A percentile compares a stretch with the other conserved stretches of the same genome.
Conservation (phyloP, 2,888 invertebrate species). For the Salpingus planirostris region DNA sequence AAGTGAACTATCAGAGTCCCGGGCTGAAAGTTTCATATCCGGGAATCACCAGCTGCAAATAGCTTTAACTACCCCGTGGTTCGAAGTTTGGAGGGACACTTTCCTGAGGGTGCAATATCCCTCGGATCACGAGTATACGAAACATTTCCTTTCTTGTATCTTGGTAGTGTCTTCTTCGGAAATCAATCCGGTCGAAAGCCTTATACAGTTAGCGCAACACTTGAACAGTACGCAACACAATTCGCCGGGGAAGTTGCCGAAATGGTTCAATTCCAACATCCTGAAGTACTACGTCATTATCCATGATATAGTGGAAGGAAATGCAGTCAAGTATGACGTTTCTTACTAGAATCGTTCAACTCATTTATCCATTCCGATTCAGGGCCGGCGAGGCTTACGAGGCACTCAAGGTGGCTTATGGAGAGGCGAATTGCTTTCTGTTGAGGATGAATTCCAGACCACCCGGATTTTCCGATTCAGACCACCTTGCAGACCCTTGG, state of each 20-base stretch:
- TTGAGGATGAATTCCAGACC: slow-evolving; percentile 80
- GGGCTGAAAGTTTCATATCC: slow-evolving; percentile 24
- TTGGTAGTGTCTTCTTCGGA: slow-evolving; percentile 65
- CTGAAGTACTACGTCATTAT: slow-evolving; percentile 83
- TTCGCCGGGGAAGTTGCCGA: slow-evolving; percentile 68
- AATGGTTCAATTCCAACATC: slow-evolving; percentile 73
- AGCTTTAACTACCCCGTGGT: slow-evolving; percentile 83
- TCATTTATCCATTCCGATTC: no score
- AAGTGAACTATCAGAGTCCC: slow-evolving; percentile 32
- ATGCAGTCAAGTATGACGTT: slow-evolving; percentile 71
- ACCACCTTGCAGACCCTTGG: slow-evolving; percentile 77
- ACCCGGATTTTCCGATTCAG: slow-evolving; percentile 43
- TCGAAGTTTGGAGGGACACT: slow-evolving; percentile 88
- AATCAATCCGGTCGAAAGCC: slow-evolving; percentile 70
- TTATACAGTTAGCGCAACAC: slow-evolving; percentile 70
- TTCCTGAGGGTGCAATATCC: slow-evolving; percentile 82
- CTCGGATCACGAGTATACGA: slow-evolving; percentile 93
- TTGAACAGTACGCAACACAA: slow-evolving; percentile 70
- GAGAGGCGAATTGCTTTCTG: slow-evolving; percentile 78
- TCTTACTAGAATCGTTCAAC: slow-evolving; percentile 3
- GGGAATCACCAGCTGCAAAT: slow-evolving; percentile 54
- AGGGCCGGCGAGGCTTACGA: slow-evolving; percentile 81
- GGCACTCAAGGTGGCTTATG: slow-evolving; percentile 79
- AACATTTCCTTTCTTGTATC: slow-evolving; percentile 77
- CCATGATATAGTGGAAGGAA: slow-evolving; percentile 69